A percentile compares a stretch with the other conserved stretches of the same genome.
These are phyloP conservation scores for Parochlus steinenii DNA, from an alignment of 2,888 invertebrate genomes.

Conservation along the genomic window DNA sequence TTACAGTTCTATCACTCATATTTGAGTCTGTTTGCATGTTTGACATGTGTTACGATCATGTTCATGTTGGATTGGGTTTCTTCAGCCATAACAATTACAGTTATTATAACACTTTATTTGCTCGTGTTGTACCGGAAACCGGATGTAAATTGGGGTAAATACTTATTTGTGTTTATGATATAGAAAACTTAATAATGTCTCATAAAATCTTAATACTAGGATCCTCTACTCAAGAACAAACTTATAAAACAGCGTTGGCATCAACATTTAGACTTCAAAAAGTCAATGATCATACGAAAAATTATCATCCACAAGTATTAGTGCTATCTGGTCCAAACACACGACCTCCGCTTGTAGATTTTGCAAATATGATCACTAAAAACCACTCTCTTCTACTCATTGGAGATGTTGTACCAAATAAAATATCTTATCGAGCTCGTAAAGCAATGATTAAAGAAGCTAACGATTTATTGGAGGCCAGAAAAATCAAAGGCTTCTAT, in stretches of 20 bases:
- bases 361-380: slow-evolving; percentile 83
- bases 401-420: slow-evolving; percentile 68
- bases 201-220: slow-evolving; percentile 78
- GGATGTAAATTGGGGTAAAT: slow-evolving; percentile 21
- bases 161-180: slow-evolving; percentile 13
- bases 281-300: slow-evolving; percentile 92
- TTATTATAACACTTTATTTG: slow-evolving; percentile 77
- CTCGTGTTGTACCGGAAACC: slow-evolving; percentile 88
- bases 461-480: slow-evolving; percentile 62
- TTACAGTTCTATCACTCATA: slow-evolving; percentile 82
- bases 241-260: slow-evolving; percentile 78
- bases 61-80: slow-evolving; percentile 86
- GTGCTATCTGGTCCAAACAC: slow-evolving; percentile 74
- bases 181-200: not conserved
- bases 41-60: slow-evolving; percentile 79
- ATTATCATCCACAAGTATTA: slow-evolving; percentile 83
- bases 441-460: slow-evolving; percentile 41
- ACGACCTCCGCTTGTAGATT: slow-evolving; percentile 78
- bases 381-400: slow-evolving; percentile 78
- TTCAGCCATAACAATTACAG: slow-evolving; percentile 77
- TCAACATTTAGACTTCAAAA: slow-evolving; percentile 65
- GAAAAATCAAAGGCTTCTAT: slow-evolving; percentile 82
- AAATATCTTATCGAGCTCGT: slow-evolving; percentile 45
- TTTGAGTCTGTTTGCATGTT: slow-evolving; percentile 68
- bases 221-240: slow-evolving; percentile 90